Evolutionary conservation across 2,888 invertebrate species (phyloP), one percentile per base, ranked within the genome.

Genomic region (Piscicola geometra): DNA sequence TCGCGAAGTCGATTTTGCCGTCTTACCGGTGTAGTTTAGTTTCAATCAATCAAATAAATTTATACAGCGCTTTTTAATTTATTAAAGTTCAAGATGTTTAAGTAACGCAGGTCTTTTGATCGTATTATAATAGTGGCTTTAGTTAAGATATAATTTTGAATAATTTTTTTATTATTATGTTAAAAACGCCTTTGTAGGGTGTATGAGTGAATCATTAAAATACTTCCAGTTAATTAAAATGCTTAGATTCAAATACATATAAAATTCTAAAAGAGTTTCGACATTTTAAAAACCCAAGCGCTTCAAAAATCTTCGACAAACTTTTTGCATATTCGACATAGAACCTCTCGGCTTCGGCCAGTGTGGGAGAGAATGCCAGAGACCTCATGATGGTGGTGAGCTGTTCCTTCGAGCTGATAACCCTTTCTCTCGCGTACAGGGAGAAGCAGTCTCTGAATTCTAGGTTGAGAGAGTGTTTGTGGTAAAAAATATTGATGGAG

Each of bases 361-460:
- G 92, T 0, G 96, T 97, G 0, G 96, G 96, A 80, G 94, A 94
- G 87, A 94, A 90, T 0, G 94, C 95, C 9, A 97, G 87, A 0
- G 96, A 96, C 78, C 96, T 87, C 95, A 96, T 97, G 47, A 96
- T 93, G 0, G 93, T 91, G 0, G 93, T 93, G 77, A 97, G 86
- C 85, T 96, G 94, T 83, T 95, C 94, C 79, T 94, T 86, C 0
- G 91, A 92, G 28, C 90, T 90, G 74, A 97, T 94, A 85, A 94
- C 94, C 50, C 91, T 92, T 69, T 80, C 79, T 68, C 79, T 81
- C 0, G 95, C 94, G 84, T 94, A 95, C 75, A 97, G 88, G 85
- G 94, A 94, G 87, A 96, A 97, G 83, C 96, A 97, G 88, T 97
- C 96, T 83, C 94, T 90, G 86, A 94, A 96, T 86, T 95, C 95